These are phyloP conservation scores for Clarias platycephalus DNA, from an alignment of 2,797 vertebrate species.

Conservation along the genomic window DNA sequence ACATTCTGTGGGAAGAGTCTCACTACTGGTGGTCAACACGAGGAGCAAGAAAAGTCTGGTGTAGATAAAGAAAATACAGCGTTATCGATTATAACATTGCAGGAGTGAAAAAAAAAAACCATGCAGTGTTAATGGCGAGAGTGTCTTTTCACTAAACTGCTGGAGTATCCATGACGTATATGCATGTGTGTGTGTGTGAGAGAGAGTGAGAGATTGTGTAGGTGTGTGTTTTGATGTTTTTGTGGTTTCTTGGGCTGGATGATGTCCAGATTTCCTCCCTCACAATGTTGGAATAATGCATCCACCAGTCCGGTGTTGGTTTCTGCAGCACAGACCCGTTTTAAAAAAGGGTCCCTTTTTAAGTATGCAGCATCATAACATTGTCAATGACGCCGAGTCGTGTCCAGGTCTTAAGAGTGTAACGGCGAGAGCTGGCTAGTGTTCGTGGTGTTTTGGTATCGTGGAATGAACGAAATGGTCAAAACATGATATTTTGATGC, in stretches of 20 bases:
- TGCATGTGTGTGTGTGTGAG: conserved; percentile 5
- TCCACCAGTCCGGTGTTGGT: neutral
- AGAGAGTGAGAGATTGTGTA: conserved; percentile 12
- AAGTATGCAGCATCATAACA: neutral
- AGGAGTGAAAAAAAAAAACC: neutral
- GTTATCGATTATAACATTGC: no score
- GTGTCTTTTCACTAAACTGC: neutral
- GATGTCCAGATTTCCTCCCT: conserved; percentile 16
- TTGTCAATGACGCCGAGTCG: neutral
- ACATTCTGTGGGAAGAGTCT: neutral
- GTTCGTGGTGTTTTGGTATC: neutral
- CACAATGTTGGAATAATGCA: conserved; percentile 13
- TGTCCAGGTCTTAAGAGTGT: neutral
- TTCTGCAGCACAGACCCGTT: neutral
- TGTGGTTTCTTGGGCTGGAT: neutral
- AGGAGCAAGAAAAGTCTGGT: neutral
- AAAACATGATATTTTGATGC: neutral
- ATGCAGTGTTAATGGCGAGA: no score
- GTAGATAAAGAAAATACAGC: neutral
- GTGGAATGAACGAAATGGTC: neutral
- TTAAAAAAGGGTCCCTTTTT: neutral
- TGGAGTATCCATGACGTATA: neutral
- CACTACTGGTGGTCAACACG: no score
- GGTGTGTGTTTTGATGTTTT: conserved; percentile 25
- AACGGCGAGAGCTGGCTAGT: neutral